These are phyloP conservation scores for Allacma fusca DNA, from an alignment of 2,888 invertebrate species.

Conservation along the genomic window DNA sequence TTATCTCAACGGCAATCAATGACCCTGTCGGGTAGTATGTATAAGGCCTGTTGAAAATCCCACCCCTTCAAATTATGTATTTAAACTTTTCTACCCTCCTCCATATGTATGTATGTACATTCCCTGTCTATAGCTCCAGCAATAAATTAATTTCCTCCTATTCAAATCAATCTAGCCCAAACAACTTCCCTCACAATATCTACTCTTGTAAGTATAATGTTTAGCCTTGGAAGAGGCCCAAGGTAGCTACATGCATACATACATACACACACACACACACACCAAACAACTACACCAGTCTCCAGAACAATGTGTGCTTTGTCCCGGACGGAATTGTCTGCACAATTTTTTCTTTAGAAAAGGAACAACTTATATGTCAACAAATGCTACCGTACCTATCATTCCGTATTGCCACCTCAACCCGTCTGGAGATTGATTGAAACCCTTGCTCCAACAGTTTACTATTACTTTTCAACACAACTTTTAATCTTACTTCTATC, in stretches of 20 bases:
- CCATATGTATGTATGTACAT: neutral
- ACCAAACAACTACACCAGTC: neutral
- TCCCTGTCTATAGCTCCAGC: neutral
- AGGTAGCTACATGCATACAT: no score
- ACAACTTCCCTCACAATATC: no score
- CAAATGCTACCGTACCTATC: neutral
- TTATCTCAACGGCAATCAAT: conserved; percentile 23
- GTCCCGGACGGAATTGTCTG: neutral
- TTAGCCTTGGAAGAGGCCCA: no score
- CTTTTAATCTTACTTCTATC: conserved; percentile 42
- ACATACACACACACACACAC: no score
- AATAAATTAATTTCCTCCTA: conserved; percentile 2
- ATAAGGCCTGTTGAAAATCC: neutral
- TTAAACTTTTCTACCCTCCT: neutral
- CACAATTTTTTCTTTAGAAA: neutral
- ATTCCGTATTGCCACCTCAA: conserved; percentile 31
- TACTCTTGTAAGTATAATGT: no score
- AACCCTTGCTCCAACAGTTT: neutral
- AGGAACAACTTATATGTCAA: neutral
- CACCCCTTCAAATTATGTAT: neutral
- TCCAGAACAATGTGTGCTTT: neutral
- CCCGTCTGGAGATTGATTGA: neutral
- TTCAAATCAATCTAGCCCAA: neutral
- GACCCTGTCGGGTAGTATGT: neutral
- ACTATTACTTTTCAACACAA: neutral